Evolutionary conservation across 2,113 vertebrate species (phyloP), one percentile per base, ranked within the genome.

Genomic region (Pardalotus punctatus): DNA sequence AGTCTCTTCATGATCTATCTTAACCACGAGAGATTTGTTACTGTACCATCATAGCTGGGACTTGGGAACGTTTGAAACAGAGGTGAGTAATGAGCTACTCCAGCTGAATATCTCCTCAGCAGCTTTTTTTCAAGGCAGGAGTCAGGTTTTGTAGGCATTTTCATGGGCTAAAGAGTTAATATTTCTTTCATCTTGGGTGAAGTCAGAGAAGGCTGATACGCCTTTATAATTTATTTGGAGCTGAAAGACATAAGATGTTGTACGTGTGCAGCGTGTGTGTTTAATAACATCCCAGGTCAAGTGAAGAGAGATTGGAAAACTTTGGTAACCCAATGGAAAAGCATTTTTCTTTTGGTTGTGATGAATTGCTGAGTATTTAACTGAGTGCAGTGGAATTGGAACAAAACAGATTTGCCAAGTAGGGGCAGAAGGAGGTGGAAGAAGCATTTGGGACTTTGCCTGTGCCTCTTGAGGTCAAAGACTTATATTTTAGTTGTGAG

Each of bases 91-190:
- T 29, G 18, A 74, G 51, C 74, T 54, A 10, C 45, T 96, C 58
- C 72, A 78, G 86, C 80, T 51, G 62, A 64, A 38, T 51, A 45
- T 47, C 58, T 81, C 50, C 33, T 21, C 50, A 8, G 38, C 27
- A 22, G 28, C 36, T 79, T 83, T 84, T 65, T 48, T 76, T 61
- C 15, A 1, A 31, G 36, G 29, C 64, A 4, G 65, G 76, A 92
- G 57, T 22, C 56, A n/a, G 11, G n/a, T 72, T 92, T 96, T 77
- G 48, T 31, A 33, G 87, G 67, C 2, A 5, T 82, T 96, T 96
- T 89, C 94, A 12, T 78, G 88, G 78, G 67, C 95, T 81, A 20
- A 71, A 67, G 81, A 50, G 38, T 88, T 88, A 74, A 87, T 54
- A 70, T 71, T 88, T 56, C 80, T 96, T 93, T 94, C 67, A 45